Conservation (phyloP, 2,888 invertebrate species). For the Cataglyphis albicans region DNA sequence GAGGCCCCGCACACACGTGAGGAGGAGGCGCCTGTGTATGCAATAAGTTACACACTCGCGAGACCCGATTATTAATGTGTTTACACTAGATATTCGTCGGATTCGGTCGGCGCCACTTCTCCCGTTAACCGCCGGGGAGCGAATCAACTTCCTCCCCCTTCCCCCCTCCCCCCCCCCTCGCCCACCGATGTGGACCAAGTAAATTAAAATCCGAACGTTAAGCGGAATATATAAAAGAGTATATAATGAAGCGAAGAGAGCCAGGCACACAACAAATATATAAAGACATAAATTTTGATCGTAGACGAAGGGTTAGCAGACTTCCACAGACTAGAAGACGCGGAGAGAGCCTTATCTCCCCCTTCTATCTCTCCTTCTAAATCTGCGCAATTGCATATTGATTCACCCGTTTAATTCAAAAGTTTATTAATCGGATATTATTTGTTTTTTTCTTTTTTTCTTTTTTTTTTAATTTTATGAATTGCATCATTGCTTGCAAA, state of each 20-base stretch:
- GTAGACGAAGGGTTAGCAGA: slow-evolving; percentile 57
- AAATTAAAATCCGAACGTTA: slow-evolving; percentile 45
- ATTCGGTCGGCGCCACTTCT: slow-evolving; percentile 53
- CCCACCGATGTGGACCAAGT: slow-evolving; percentile 22
- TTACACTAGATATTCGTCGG: slow-evolving; percentile 52
- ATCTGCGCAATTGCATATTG: slow-evolving; percentile 12
- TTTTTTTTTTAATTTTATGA: too few relatives aligned
- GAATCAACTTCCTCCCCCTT: background rate
- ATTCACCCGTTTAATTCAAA: background rate
- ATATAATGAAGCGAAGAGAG: slow-evolving; percentile 50
- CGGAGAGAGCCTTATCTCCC: slow-evolving; percentile 55
- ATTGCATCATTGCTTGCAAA: too few relatives aligned
- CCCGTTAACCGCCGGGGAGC: slow-evolving; percentile 38
- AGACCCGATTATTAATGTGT: slow-evolving; percentile 51
- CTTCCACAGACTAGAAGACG: slow-evolving; percentile 29
- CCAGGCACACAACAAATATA: slow-evolving; percentile 70
- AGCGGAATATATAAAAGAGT: slow-evolving; percentile 21
- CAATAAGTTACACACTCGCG: slow-evolving; percentile 45
- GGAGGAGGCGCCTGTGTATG: slow-evolving; percentile 51
- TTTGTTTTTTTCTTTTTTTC: background rate
- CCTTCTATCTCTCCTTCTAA: slow-evolving; percentile 41
- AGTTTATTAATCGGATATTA: background rate
- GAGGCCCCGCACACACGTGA: slow-evolving; percentile 59
- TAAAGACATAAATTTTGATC: slow-evolving; percentile 76
- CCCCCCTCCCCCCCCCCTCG: too few relatives aligned